Evolutionary conservation across 2,797 vertebrate genomes (phyloP), one percentile per base, ranked within the genome.

Genomic region (Tauraco hartlaubi): DNA sequence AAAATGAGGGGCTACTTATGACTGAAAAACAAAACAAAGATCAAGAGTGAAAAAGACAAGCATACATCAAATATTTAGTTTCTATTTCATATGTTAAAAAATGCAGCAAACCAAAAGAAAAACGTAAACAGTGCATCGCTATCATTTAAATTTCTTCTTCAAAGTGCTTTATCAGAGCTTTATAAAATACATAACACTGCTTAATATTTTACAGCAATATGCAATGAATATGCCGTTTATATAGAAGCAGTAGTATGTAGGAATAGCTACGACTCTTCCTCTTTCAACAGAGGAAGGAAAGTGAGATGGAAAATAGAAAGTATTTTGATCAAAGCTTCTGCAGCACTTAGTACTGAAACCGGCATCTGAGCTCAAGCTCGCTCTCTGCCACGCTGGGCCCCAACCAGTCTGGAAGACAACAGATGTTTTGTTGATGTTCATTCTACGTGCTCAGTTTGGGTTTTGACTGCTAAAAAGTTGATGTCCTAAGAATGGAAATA

Each of bases 141-240:
- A 73, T 95, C 0, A 84, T 89, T 91, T 85, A 61, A 76, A 87
- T 76, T 85, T 82, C 52, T 88, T 64, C 88, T 91, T 93, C 74
- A 91, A 89, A 94, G 84, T 73, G 55, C 74, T 92, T 88, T 95
- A 94, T 92, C 92, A 74, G 71, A 90, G 58, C 66, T 89, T 93
- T 91, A 91, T 89, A 79, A 94, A 95, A 96, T 86, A 94, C 62
- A 56, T 76, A 95, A 89, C 67, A 79, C 71, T 85, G 33, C 52
- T 97, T 89, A 95, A 94, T 92, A 94, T 92, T 92, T 95, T 91
- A 96, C 59, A 95, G 71, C 51, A 71, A 48, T 56, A 56, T 61
- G 62, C n/a, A 58, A 86, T 2, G 4, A 85, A 76, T 52, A 89
- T 1, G 1, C 52, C 87, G 59, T 73, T 94, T 91, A 85, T 73